Base-by-base conservation (phyloP, 2,113 vertebrate species). In the Phoxinus phoxinus region DNA sequence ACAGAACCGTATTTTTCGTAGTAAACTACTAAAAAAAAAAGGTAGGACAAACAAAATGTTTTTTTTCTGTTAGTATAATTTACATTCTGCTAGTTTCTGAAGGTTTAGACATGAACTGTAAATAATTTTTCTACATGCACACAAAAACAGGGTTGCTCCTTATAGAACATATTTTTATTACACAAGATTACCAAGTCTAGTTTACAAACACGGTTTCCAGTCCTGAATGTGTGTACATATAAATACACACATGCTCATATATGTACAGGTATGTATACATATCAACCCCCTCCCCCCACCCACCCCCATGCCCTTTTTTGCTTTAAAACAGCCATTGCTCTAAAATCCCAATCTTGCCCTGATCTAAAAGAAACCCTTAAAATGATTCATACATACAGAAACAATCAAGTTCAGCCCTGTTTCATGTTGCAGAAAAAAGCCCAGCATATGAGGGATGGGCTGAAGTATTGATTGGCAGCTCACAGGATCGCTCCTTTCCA, bases 161-260 rank as follows among this genome's bases (percentile, higher is more conserved):
- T 93, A 93, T 93, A 95, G 91, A 94, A 95, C 94, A 94, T 94
- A 87, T 93, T 93, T 95, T 95, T 94, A 95, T 95, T 95, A 93
- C 93, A 95, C 93, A 95, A 95, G 85, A 86, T 90, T 82, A 94
- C 93, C 92, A 95, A 94, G 93, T 93, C 93, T 93, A 93, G 92
- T 94, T 95, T 94, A 95, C 93, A 94, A 94, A 94, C 94, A 92
- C 90, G 92, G 88, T 91, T 94, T 94, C 94, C 94, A 94, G 94
- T 94, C 92, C 89, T 93, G 93, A 93, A 92, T 72, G 82, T 92
- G 92, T 94, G 92, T 91, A 89, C 90, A 92, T 88, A 90, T 92
- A 89, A 92, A 91, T 90, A 94, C 92, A 93, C 91, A 92, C 91
- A 86, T 88, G 73, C 90, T 93, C 85, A 93, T 95, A 93, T 95